Conservation (phyloP, 2,888 invertebrate species). For the Cryptus viduatorius region DNA sequence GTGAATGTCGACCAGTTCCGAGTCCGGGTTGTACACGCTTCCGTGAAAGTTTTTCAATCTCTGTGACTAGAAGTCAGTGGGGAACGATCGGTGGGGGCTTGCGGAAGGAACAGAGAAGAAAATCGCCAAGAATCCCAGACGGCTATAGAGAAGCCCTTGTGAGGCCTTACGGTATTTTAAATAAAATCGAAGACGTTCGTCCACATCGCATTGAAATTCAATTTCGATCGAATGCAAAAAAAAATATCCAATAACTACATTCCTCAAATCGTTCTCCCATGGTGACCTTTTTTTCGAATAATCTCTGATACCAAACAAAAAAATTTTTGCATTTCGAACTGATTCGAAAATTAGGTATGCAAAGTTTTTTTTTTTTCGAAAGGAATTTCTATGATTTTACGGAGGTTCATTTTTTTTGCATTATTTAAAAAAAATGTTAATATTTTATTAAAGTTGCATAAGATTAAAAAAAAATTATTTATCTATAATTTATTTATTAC, state of each 20-base stretch:
- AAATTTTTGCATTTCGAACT: conserved; percentile 32
- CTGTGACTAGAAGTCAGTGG: conserved; percentile 61
- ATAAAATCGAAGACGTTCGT: conserved; percentile 76
- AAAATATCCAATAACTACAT: conserved; percentile 83
- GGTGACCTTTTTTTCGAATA: conserved; percentile 69
- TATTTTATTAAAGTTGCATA: too few relatives aligned
- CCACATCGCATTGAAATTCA: conserved; percentile 79
- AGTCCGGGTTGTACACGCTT: neutral
- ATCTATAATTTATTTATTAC: too few relatives aligned
- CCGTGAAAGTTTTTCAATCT: conserved; percentile 67
- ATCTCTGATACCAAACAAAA: conserved; percentile 74
- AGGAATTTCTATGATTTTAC: too few relatives aligned
- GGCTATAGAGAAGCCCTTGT: conserved; percentile 28
- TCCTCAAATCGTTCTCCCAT: conserved; percentile 71
- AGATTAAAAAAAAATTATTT: too few relatives aligned
- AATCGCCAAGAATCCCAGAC: conserved; percentile 66
- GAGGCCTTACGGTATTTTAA: conserved; percentile 75
- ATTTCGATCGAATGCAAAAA: conserved; percentile 78
- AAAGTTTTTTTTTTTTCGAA: conserved; percentile 29
- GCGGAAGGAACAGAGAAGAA: conserved; percentile 41
- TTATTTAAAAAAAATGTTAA: too few relatives aligned
- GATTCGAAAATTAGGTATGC: conserved; percentile 30
- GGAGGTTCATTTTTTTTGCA: too few relatives aligned
- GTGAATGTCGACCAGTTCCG: conserved; percentile 22
- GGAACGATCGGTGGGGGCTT: conserved; percentile 23